These are phyloP conservation scores for Drosophila pseudoobscura DNA, from an alignment of 1,140 invertebrate species.

Conservation along the genomic window DNA sequence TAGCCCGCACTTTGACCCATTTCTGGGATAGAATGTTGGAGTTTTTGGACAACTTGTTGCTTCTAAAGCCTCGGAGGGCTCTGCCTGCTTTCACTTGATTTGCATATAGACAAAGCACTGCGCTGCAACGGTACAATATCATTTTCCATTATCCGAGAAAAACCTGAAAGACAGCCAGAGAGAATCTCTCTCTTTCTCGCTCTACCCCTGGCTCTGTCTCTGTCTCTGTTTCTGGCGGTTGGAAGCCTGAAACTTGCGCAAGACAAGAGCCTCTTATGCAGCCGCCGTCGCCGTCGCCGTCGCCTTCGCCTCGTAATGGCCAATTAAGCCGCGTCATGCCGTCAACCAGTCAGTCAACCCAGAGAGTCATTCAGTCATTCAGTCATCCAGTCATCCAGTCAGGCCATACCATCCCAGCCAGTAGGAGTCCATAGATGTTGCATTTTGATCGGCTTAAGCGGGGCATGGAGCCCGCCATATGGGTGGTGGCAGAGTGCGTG, in stretches of 20 bases:
- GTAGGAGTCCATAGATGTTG: constrained; percentile 38
- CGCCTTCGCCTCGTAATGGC: constrained; percentile 59
- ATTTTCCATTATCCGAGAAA: constrained; percentile 57
- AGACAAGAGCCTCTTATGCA: constrained; percentile 59
- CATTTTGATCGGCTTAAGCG: constrained; percentile 51
- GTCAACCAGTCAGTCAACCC: constrained; percentile 35
- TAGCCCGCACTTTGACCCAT: constrained; percentile 23
- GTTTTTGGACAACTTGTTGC: constrained; percentile 43
- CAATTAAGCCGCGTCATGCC: constrained; percentile 71
- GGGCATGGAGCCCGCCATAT: constrained; percentile 66
- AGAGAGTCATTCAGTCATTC: constrained; percentile 13
- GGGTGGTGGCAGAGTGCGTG: constrained; percentile 20
- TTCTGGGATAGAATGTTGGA: constrained; percentile 13
- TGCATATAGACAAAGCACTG: constrained; percentile 55
- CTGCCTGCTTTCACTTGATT: constrained; percentile 73
- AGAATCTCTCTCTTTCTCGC: constrained; percentile 33
- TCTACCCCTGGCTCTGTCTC: too few species aligned
- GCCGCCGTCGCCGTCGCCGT: constrained; percentile 20
- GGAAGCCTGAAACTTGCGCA: constrained; percentile 47
- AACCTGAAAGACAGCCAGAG: constrained; percentile 48
- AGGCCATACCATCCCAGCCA: not conserved
- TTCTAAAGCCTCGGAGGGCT: constrained; percentile 6
- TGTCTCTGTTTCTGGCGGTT: constrained; percentile 3
- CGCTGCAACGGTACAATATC: constrained; percentile 47
- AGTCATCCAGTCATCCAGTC: constrained; percentile 21